Evolutionary conservation across 1,140 invertebrate species (phyloP).

Genomic region (Maniola jurtina): DNA sequence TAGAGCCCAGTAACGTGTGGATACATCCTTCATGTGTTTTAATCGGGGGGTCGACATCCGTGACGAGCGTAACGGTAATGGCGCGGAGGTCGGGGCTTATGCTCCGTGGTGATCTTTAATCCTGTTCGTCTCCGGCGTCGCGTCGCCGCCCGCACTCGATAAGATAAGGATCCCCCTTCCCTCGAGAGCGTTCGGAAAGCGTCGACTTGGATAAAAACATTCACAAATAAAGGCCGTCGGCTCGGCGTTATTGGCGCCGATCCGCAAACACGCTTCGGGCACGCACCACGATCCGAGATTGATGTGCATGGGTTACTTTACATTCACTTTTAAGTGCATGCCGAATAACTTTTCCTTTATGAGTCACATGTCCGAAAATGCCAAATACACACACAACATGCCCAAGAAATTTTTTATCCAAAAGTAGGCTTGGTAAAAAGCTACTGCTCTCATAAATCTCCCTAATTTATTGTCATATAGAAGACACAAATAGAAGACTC

Average conservation of each 20-base stretch:
- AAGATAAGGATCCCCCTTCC: conserved; percentile 55
- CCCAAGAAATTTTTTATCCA: conserved; percentile 17
- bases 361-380: conserved; percentile 19
- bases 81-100: not conserved
- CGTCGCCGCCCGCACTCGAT: conserved; percentile 54
- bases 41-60: not conserved
- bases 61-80: not conserved
- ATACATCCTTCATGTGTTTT: not conserved
- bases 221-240: conserved; percentile 54
- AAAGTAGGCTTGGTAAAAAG: conserved; percentile 9
- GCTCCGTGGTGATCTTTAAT: conserved; percentile 32
- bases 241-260: conserved; percentile 44
- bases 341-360: conserved; percentile 22
- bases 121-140: conserved; percentile 44
- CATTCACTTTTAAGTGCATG: conserved; percentile 39
- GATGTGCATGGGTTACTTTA: conserved; percentile 35
- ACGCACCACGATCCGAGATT: conserved; percentile 32
- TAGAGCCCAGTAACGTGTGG: not conserved
- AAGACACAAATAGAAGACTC: conserved; percentile 10
- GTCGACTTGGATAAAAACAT: conserved; percentile 45
- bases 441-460: conserved; percentile 11
- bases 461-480: conserved; percentile 11
- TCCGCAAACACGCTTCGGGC: conserved; percentile 41
- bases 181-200: conserved; percentile 36
- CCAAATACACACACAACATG: too few species aligned